Evolutionary conservation across 2,797 vertebrate species (phyloP).

Genomic region (Anableps anableps): DNA sequence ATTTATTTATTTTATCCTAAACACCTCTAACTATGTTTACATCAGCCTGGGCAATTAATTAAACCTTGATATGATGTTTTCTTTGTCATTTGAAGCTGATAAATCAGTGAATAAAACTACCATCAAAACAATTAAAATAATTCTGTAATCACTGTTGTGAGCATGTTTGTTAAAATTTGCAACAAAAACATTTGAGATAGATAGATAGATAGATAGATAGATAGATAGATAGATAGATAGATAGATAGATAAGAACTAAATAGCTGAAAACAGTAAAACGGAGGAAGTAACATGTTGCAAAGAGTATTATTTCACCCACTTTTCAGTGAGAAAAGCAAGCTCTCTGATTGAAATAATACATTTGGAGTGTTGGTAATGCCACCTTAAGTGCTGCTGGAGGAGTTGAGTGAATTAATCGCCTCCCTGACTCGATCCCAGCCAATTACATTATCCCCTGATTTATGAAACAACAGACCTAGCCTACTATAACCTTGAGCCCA

Average conservation of each 20-base stretch:
- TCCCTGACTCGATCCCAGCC: slow-evolving; percentile 74
- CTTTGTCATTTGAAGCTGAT: slow-evolving; percentile 21
- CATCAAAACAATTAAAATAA: neutral
- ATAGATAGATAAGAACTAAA: neutral
- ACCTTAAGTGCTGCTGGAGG: slow-evolving; percentile 76
- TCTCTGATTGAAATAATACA: slow-evolving; percentile 77
- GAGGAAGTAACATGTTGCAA: neutral
- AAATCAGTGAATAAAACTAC: neutral
- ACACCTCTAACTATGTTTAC: slow-evolving; percentile 59
- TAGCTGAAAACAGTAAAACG: neutral
- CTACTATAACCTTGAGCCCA: slow-evolving; percentile 68
- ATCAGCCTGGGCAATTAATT: slow-evolving; percentile 52
- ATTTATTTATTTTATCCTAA: slow-evolving; percentile 52
- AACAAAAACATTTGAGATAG: neutral
- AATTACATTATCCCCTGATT: slow-evolving; percentile 81
- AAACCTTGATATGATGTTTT: slow-evolving; percentile 34
- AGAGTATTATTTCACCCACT: slow-evolving; percentile 51
- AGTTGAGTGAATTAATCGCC: slow-evolving; percentile 75
- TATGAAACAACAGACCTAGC: slow-evolving; percentile 73
- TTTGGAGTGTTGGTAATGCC: slow-evolving; percentile 77
- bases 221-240: neutral
- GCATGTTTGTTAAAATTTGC: neutral
- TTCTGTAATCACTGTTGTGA: neutral
- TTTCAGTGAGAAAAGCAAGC: slow-evolving; percentile 37
- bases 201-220: neutral